Evolutionary conservation across 2,888 invertebrate genomes (phyloP), one percentile per base, ranked within the genome.

Genomic region (Zaprionus obscuricornis): DNA sequence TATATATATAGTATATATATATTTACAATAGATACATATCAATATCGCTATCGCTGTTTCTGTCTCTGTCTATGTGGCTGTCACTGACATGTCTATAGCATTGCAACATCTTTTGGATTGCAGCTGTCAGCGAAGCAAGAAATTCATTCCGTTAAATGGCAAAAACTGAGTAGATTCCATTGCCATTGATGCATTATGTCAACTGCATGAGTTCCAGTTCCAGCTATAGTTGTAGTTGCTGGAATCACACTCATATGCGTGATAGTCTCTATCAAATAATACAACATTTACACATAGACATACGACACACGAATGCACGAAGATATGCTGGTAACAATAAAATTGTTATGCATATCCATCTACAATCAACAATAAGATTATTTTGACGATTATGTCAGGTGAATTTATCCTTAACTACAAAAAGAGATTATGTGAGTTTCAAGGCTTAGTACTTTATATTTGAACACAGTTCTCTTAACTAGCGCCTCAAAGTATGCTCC

Each of bases 41-140:
- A 26, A 55, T 66, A 47, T 52, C 18, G 29, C 42, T 63, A 54
- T 47, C 20, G 63, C 34, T 29, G 54, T 36, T n/a, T n/a, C n/a
- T n/a, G n/a, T 24, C 8, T 8, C 24, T 24, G 24, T 8, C 8
- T 24, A 6, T 20, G 10, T 7, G n/a, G 3, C 29, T n/a, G 11
- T 7, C 29, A 29, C 3, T 29, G n/a, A 11, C 3, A 29, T 4
- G n/a, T n/a, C n/a, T n/a, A n/a, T n/a, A n/a, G 42, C 50, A 49
- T 34, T 47, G 66, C 55, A 81, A 69, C 77, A 56, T 77, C 77
- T 74, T 66, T 67, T 33, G 67, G 58, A 66, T 84, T 78, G 70
- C 71, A 82, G 75, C 74, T 77, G 78, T 77, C 85, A 82, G 62
- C 66, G 60, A 45, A 55, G 49, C 66, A 46, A 45, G 66, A 66